Base-by-base conservation (phyloP, 2,797 vertebrate genomes). In the Sebastes hopkinsi region DNA sequence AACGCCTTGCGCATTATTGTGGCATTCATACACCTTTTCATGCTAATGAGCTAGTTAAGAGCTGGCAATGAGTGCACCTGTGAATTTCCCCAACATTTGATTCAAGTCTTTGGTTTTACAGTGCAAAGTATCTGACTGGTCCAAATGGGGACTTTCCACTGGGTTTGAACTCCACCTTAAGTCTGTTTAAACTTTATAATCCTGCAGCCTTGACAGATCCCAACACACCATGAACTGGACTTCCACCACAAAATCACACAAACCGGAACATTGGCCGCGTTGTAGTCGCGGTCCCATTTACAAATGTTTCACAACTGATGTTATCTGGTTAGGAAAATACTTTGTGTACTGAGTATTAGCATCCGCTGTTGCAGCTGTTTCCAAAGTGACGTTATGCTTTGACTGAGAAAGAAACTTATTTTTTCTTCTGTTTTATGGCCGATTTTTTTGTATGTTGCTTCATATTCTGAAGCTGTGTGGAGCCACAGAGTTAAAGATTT, bases 231-330 rank as follows among this genome's bases (percentile, higher is more conserved):
- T 18, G 50, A 22, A 56, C 68, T 80, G 70, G 8, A 69, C 68
- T 55, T 54, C 27, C 42, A 74, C 81, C 81, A 77, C 80, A 75
- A 77, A 87, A 85, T 79, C 83, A 68, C 88, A 87, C 58, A 79
- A 77, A 82, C 62, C 66, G 16, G 73, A 87, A 68, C 70, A 23
- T 72, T 72, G 23, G 58, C 83, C 32, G 12, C 13, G 30, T 22
- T 34, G 36, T 4, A 46, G 36, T 58, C 22, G 23, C 54, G 52
- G 34, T 29, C 52, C 14, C 66, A 75, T 77, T 80, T 77, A 65
- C 71, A 76, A 87, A 90, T 69, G 64, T 73, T 82, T n/a, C 67
- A 85, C 65, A 52, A 68, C 65, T 86, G 81, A 86, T 79, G 75
- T 42, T 71, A 81, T 79, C 70, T 50, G 81, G 77, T 81, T 67